Percentiles rank a stretch among this genome's conserved stretches.
phyloP scores from a whole-genome alignment of 2,113 vertebrate species.

The Pholis gunnellus region DNA sequence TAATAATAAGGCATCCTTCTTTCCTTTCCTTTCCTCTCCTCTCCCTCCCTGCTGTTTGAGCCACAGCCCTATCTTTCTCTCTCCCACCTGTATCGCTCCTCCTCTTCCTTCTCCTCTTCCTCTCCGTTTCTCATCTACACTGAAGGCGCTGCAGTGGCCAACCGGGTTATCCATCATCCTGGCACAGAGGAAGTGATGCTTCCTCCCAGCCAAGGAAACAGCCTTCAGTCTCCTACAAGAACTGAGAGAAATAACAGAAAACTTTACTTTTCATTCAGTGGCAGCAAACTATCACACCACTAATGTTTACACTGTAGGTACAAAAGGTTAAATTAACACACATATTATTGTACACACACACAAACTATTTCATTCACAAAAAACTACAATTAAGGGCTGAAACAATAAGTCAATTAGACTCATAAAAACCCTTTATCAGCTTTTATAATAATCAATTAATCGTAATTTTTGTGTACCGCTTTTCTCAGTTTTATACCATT shows the following conservation, averaged over 20 bases:
- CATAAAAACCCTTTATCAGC: not conserved
- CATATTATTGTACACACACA: not conserved
- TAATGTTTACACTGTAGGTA: not conserved
- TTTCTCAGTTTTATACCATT: not conserved
- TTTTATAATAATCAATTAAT: no score
- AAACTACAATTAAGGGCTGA: not conserved
- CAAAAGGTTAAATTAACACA: not conserved
- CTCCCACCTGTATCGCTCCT: slow-evolving; percentile 40
- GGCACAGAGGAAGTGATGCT: slow-evolving; percentile 37
- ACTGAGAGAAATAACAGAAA: not conserved
- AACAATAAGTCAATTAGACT: not conserved
- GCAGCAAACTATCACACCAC: not conserved
- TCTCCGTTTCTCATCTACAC: slow-evolving; percentile 33
- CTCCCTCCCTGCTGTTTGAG: slow-evolving; percentile 1
- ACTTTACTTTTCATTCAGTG: not conserved
- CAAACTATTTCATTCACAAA: not conserved
- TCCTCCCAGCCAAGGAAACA: slow-evolving; percentile 8
- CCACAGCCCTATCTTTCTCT: not conserved
- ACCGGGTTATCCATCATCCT: slow-evolving; percentile 52
- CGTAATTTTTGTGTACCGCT: no score
- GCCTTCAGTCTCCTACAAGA: not conserved
- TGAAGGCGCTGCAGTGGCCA: slow-evolving; percentile 37
- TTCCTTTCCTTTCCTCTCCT: not conserved
- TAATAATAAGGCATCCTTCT: slow-evolving; percentile 26
- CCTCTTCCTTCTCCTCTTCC: slow-evolving; percentile 4